Evolutionary conservation across 2,113 vertebrate species (phyloP).

Genomic region (Panthera tigris): DNA sequence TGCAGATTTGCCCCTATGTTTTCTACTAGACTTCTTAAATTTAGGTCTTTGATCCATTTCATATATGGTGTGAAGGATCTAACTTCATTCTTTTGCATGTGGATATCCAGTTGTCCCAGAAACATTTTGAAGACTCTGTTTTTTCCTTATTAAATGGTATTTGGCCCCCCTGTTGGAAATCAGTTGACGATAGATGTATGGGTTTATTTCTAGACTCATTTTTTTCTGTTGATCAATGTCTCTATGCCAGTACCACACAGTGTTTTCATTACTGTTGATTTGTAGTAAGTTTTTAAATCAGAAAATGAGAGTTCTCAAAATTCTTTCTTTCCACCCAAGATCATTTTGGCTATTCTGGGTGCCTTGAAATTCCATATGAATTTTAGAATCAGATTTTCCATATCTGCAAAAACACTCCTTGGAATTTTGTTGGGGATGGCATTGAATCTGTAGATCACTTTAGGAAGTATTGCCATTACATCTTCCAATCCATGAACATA

Average conservation of each 20-base stretch:
- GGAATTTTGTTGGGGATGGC: not conserved
- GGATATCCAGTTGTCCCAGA: not conserved
- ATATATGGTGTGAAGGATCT: not conserved
- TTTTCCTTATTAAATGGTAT: not conserved
- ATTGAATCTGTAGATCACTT: not conserved
- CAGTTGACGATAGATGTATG: not conserved
- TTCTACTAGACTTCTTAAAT: not conserved
- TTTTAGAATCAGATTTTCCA: not conserved
- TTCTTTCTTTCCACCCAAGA: not conserved
- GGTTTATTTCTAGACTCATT: not conserved
- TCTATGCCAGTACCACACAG: not conserved
- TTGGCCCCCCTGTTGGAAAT: not conserved
- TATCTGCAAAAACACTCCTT: not conserved
- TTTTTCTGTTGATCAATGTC: not conserved
- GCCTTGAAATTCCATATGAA: not conserved
- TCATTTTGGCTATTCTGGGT: not conserved
- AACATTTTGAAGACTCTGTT: not conserved
- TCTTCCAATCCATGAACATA: not conserved
- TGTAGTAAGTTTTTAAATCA: not conserved
- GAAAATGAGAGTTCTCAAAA: not conserved
- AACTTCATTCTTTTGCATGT: not conserved
- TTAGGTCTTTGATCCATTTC: not conserved
- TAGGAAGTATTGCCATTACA: not conserved
- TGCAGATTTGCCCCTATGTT: not conserved
- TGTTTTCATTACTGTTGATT: constrained; percentile 9